Evolutionary conservation across 1,140 invertebrate genomes (phyloP), one percentile per base, ranked within the genome.

Genomic region (Kradibia gibbosae): DNA sequence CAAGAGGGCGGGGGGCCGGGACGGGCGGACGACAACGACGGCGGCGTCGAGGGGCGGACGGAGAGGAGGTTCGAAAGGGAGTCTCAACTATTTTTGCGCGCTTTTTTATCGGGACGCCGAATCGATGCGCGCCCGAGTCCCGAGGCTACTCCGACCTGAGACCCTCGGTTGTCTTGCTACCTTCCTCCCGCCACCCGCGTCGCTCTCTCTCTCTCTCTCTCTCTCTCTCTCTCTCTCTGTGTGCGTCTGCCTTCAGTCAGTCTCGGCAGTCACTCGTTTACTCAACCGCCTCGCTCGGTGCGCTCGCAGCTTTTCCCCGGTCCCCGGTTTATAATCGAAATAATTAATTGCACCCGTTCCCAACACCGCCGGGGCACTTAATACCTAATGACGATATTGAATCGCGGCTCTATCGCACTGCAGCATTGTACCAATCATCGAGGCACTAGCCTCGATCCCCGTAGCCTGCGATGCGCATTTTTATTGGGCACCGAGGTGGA

Each of bases 31-130:
- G 45, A 48, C 45, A 7, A 15, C 45, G 45, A 48, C 45, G 7
- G 15, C 15, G 45, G 7, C 45, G 55, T 25, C 3, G 60, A 36
- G 28, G 31, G 11, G 60, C n/a, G n/a, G n/a, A 20, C 8, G n/a
- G 22, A 17, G n/a, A 22, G 31, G 31, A 20, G 42, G 42, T 28
- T 71, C 42, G 0, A 48, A 71, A 48, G 70, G n/a, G 67, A 48
- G 70, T 48, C 70, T 71, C 57, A 72, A 75, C 79, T 81, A 81
- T 81, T 81, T 81, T 81, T 67, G 79, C 79, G 72, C 71, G 71
- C 71, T 80, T 74, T 75, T 74, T 80, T 72, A 79, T 79, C 79
- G 71, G 55, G 10, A 25, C 42, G 57, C 71, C 71, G 60, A 75
- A 81, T 75, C 79, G 79, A 81, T 75, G 78, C 36, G 78, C 70